Evolutionary conservation across 1,140 invertebrate genomes (phyloP).

Genomic region (Pantala flavescens): DNA sequence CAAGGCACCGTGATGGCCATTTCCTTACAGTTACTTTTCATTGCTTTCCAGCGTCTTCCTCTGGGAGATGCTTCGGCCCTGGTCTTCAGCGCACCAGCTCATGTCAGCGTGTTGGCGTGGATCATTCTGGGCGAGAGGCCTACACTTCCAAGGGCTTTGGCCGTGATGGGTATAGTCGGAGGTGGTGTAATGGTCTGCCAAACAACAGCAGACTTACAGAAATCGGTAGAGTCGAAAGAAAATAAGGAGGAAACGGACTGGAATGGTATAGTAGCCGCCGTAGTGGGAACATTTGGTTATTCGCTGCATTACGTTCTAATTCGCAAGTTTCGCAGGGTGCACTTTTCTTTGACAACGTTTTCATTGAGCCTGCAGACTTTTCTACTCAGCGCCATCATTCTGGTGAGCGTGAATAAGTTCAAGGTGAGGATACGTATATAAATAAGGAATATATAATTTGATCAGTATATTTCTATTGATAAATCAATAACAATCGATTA

Average conservation of each 20-base stretch:
- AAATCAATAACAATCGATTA: no score
- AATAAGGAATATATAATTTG: no score
- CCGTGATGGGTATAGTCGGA: background rate
- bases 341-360: background rate
- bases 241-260: background rate
- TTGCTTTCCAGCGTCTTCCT: background rate
- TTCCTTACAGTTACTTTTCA: background rate
- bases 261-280: background rate
- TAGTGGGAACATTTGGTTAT: background rate
- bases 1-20: background rate
- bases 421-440: no score
- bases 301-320: background rate
- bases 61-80: background rate
- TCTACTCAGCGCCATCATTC: background rate
- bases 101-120: background rate
- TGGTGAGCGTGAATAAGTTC: background rate
- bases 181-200: background rate
- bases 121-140: background rate
- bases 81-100: background rate
- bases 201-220: background rate
- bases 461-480: no score
- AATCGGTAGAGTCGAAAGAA: background rate
- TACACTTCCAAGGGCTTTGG: background rate
- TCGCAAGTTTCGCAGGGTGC: background rate
- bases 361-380: background rate